A percentile compares a stretch with the other conserved stretches of the same genome.
These are phyloP conservation scores for Oryzias melastigma DNA, from an alignment of 2,113 vertebrate species.

Conservation along the genomic window DNA sequence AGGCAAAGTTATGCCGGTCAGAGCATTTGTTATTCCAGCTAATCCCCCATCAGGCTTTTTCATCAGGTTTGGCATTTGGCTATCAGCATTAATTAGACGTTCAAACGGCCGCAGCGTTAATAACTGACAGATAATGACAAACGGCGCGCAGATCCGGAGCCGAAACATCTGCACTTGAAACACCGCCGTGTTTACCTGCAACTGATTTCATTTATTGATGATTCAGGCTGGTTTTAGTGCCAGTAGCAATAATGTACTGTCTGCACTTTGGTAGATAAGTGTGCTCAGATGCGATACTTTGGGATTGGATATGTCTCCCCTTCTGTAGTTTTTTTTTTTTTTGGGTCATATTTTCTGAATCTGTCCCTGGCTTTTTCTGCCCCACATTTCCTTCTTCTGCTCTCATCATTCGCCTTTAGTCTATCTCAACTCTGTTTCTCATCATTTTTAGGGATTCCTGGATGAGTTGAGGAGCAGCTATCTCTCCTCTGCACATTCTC, in stretches of 20 bases:
- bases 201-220: conserved; percentile 58
- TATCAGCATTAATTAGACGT: conserved; percentile 70
- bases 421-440: conserved; percentile 56
- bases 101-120: conserved; percentile 46
- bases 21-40: conserved; percentile 64
- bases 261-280: conserved; percentile 65
- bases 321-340: conserved; percentile 49
- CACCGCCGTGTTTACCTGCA: conserved; percentile 44
- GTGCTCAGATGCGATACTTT: conserved; percentile 48
- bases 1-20: conserved; percentile 61
- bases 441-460: conserved; percentile 32
- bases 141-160: conserved; percentile 23
- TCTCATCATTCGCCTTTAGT: conserved; percentile 29
- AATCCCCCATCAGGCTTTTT: conserved; percentile 66
- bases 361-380: neutral
- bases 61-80: conserved; percentile 73
- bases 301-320: conserved; percentile 44
- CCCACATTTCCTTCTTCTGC: conserved; percentile 23
- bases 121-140: conserved; percentile 60
- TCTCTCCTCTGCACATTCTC: conserved; percentile 62
- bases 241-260: conserved; percentile 56
- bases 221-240: conserved; percentile 52
- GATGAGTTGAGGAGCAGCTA: conserved; percentile 52
- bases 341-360: conserved; percentile 4
- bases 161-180: conserved; percentile 29